Percentiles rank a stretch among this genome's conserved stretches.
Evolutionary conservation across 2,113 vertebrate genomes (phyloP).

Genomic region (Ctenodactylus gundi): DNA sequence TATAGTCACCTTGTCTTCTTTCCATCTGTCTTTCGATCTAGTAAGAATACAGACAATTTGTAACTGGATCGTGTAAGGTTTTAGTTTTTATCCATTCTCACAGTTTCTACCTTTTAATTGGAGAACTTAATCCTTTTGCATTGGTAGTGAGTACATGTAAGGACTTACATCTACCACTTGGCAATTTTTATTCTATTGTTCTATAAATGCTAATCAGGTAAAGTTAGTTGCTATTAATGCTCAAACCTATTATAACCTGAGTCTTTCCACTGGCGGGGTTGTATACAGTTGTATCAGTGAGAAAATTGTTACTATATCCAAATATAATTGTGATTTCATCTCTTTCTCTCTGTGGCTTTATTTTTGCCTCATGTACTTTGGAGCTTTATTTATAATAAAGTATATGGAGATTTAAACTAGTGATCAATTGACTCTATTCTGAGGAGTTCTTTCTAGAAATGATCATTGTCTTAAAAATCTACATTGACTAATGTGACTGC

Average conservation of each 20-base stretch:
- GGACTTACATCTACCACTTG: neutral
- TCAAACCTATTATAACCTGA: neutral
- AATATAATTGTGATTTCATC: neutral
- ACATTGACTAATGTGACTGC: neutral
- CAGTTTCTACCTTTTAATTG: neutral
- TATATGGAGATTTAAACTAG: neutral
- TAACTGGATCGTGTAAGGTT: neutral
- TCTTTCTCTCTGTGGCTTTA: neutral
- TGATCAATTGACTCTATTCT: neutral
- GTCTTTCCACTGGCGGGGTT: neutral
- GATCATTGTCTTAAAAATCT: neutral
- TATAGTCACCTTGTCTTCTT: neutral
- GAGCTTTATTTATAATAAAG: neutral
- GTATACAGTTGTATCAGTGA: neutral
- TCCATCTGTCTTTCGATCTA: neutral
- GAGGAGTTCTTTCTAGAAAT: neutral
- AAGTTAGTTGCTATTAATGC: neutral
- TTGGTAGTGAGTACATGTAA: neutral
- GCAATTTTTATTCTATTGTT: neutral
- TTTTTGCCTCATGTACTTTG: neutral
- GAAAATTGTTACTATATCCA: neutral
- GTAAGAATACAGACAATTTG: neutral
- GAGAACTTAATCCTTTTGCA: neutral
- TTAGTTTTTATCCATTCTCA: neutral
- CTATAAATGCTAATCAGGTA: neutral